Percentiles rank a stretch among this genome's conserved stretches.
phyloP scores from a whole-genome alignment of 2,113 vertebrate genomes.

The Lasiurus cinereus region DNA sequence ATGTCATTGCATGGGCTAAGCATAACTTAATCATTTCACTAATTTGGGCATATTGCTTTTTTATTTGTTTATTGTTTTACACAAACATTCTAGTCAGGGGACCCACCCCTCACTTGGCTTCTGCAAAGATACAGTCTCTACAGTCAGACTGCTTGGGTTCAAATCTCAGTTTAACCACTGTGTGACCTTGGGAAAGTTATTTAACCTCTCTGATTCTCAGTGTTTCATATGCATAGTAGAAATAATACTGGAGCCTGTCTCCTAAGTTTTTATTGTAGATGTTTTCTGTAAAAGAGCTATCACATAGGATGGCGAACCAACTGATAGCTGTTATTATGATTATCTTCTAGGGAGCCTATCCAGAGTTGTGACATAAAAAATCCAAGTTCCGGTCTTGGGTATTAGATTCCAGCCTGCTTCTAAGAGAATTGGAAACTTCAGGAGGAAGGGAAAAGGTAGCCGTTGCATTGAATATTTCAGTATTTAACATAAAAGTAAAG shows the following conservation, averaged over 20 bases:
- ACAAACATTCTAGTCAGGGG: background rate
- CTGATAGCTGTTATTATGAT: background rate
- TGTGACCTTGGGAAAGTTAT: background rate
- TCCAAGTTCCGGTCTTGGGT: background rate
- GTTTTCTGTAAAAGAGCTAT: background rate
- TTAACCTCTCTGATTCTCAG: conserved; percentile 26
- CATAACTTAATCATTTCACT: background rate
- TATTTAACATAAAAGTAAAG: background rate
- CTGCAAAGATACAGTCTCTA: background rate
- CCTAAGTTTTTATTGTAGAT: background rate
- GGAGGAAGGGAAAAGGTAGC: background rate
- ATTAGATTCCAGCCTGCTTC: background rate
- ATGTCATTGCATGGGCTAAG: conserved; percentile 12
- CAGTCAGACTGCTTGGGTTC: background rate
- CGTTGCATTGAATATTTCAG: background rate
- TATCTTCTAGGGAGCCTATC: background rate
- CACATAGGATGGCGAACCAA: background rate
- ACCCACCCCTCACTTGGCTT: background rate
- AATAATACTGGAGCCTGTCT: background rate
- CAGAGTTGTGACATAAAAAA: background rate
- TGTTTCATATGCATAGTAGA: background rate
- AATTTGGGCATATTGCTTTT: background rate
- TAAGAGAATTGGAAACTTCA: background rate
- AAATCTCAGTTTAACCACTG: background rate
- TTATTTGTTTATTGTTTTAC: background rate